Evolutionary conservation across 2,113 vertebrate species (phyloP).

Genomic region (Aptenodytes forsteri): DNA sequence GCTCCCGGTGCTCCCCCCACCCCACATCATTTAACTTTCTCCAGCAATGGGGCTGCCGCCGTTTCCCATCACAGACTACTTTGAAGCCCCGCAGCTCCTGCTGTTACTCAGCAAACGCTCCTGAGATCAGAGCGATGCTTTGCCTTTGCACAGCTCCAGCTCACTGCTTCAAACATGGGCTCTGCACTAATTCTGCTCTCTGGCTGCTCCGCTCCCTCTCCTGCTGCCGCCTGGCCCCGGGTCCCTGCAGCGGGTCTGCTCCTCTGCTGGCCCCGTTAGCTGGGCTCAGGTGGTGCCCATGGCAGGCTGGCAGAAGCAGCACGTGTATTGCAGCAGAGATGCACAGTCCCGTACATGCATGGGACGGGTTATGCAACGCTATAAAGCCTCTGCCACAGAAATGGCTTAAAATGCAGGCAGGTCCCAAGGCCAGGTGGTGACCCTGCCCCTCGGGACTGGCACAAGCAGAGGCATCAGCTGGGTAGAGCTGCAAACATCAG

Average conservation of each 20-base stretch:
- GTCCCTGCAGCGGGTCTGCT: not conserved
- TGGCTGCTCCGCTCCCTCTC: not conserved
- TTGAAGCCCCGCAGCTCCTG: not conserved
- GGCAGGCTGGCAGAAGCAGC: not conserved
- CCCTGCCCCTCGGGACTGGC: rapidly evolving
- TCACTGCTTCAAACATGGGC: rapidly evolving
- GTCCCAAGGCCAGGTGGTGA: not conserved
- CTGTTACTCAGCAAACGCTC: not conserved
- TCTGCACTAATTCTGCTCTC: not conserved
- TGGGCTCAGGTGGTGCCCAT: rapidly evolving
- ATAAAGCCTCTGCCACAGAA: not conserved
- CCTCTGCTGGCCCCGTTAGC: not conserved
- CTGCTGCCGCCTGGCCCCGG: not conserved
- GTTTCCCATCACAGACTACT: not conserved
- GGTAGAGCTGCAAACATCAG: not conserved
- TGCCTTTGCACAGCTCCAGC: not conserved
- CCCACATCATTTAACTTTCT: not conserved
- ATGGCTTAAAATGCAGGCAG: not conserved
- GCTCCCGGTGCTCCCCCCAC: not conserved
- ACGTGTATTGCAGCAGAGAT: rapidly evolving
- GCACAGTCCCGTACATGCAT: rapidly evolving
- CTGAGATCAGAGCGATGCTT: not conserved
- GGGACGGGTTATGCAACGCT: not conserved
- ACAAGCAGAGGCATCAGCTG: not conserved
- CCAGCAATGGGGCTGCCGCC: not conserved